Evolutionary conservation across 2,888 invertebrate species (phyloP), one percentile per base, ranked within the genome.

Genomic region (Artemia sinica): DNA sequence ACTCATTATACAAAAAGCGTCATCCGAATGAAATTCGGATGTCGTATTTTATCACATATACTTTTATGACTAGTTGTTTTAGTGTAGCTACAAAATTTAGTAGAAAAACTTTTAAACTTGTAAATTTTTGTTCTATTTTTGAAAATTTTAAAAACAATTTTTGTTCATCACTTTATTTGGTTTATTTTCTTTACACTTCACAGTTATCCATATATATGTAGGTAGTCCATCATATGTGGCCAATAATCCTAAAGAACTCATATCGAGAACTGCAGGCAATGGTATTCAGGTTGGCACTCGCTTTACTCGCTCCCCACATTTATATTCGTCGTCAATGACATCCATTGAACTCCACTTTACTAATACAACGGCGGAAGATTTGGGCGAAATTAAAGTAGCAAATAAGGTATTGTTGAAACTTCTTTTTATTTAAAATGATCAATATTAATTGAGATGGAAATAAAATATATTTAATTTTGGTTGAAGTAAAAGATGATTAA

Each of bases 261-360:
- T 91, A 11, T 84, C 87, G 72, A 86, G 86, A 78, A 85, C 89
- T 72, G 80, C 81, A 72, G 86, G 87, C 7, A 74, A 74, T 69
- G 81, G 85, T 80, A 72, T 82, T 50, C 74, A 76, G 69, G 76
- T 79, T 49, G 73, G 74, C 3, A 80, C 79, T 72, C 77, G 87
- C 72, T 93, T 88, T 80, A 84, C 87, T 0, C 83, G 93, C 73
- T 82, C 85, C 58, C 88, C 89, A 14, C 89, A 91, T 77, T 81
- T 94, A 68, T 88, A 85, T 79, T 91, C 91, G 10, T 82, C 85
- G 6, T 81, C 81, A 72, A 90, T 94, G 90, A 84, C 85, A 71
- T 88, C 88, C 28, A 79, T 95, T 12, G 89, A 92, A 76, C 77
- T 95, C 71, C 80, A 81, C 49, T 86, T 95, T 78, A 83, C 84